A percentile compares a stretch with the other conserved stretches of the same genome.
phyloP scores from a whole-genome alignment of 2,888 invertebrate species.

The Piscicola geometra region DNA sequence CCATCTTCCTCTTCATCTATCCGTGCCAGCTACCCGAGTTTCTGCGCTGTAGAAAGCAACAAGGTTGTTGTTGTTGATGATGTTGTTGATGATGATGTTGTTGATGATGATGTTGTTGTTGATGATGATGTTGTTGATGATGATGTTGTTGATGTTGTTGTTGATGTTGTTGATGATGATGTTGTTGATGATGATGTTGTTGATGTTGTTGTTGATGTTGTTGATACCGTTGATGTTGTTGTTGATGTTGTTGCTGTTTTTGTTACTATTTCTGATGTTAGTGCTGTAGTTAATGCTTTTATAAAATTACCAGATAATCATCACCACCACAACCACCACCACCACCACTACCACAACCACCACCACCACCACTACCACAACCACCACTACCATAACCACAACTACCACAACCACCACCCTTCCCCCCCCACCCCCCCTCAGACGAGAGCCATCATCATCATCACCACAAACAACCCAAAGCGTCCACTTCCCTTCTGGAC shows the following conservation, averaged over 20 bases:
- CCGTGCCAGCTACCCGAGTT: slow-evolving; percentile 34
- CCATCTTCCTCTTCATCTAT: slow-evolving; percentile 37
- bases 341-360: no score
- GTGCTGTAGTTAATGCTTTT: no score
- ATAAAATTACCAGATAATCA: not conserved
- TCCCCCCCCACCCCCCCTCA: no score
- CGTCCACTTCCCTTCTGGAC: slow-evolving; percentile 41
- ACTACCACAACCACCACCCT: no score
- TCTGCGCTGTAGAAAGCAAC: slow-evolving; percentile 5
- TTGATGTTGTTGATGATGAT: slow-evolving; percentile 4
- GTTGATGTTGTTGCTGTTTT: no score
- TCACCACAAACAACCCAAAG: not conserved
- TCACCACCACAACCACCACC: no score
- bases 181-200: not conserved
- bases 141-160: not conserved
- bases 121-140: not conserved
- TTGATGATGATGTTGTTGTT: not conserved
- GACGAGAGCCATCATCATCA: no score
- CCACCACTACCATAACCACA: no score
- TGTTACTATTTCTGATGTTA: no score
- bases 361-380: no score
- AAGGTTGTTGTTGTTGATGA: not conserved
- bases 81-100: not conserved
- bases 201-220: slow-evolving; percentile 1
- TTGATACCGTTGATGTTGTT: no score